Base-by-base conservation (phyloP, 1,140 invertebrate species). In the Drosophila subobscura region DNA sequence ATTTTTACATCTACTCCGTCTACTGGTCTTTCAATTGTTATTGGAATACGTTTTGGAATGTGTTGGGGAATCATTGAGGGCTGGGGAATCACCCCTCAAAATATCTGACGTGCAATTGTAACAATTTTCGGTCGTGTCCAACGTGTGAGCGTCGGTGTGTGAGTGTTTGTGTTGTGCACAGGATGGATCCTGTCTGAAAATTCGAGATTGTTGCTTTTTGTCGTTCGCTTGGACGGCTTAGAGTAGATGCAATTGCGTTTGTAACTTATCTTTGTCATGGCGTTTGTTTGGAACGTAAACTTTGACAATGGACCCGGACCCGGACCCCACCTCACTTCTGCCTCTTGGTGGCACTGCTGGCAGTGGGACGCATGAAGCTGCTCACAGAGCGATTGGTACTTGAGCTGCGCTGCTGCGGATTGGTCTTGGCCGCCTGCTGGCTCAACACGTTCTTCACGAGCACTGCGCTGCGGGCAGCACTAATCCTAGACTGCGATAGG, bases 341-440 rank as follows among this genome's bases (percentile, higher is more conserved):
- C n/a, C 90, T 74, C 77, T 97, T 92, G 53, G 91, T 91, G 29
- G 58, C 72, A 45, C 91, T 92, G 56, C 91, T 79, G 40, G 91
- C 81, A 1, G 93, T 94, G 8, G 93, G 93, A 61, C 93, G 92
- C 93, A 94, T 94, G 76, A 94, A 94, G 47, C 93, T 92, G 64
- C 93, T 93, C 14, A 88, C 65, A 45, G 77, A 46, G 73, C 92
- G 71, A 78, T 91, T 73, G 49, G 50, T 72, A n/a, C 79, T 72
- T 20, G 49, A 59, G 55, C 77, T 84, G 5, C 72, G 41, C 56
- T 59, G 66, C 54, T 79, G 80, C 3, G 60, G 20, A 52, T 71
- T 70, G 40, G 50, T 77, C 29, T 64, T 84, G 33, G 64, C 53
- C 60, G 76, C 40, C 54, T 71, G 80, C 45, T 90, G 76, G 53